A percentile compares a stretch with the other conserved stretches of the same genome.
phyloP scores from a whole-genome alignment of 2,888 invertebrate genomes.

The Papilio demoleus region DNA sequence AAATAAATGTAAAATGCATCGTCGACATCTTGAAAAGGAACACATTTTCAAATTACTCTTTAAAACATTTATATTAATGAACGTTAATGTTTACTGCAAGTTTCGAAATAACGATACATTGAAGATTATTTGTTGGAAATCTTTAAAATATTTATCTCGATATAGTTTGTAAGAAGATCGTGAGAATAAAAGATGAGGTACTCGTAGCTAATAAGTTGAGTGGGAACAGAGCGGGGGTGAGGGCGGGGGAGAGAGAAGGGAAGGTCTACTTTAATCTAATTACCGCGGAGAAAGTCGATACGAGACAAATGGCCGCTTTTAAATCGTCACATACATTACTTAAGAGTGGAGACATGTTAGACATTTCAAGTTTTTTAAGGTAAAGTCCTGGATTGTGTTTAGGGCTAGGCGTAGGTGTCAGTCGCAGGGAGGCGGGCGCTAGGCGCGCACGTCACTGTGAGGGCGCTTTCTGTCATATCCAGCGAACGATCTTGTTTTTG shows the following conservation, averaged over 20 bases:
- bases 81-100: too few species aligned
- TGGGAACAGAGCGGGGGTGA: not conserved
- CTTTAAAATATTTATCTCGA: not conserved
- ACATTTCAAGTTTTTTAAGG: not conserved
- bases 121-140: too few species aligned
- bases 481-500: not conserved
- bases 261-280: conserved; percentile 8
- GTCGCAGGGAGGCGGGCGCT: too few species aligned
- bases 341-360: not conserved
- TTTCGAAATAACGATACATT: too few species aligned
- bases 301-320: conserved; percentile 11
- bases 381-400: too few species aligned
- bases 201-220: not conserved
- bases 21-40: not conserved
- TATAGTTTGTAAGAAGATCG: not conserved
- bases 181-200: not conserved
- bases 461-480: not conserved
- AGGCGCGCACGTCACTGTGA: not conserved
- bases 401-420: too few species aligned
- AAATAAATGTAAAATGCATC: conserved; percentile 10
- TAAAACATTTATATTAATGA: not conserved
- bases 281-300: conserved; percentile 7
- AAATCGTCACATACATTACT: not conserved
- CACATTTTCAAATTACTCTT: not conserved
- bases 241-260: not conserved